A percentile compares a stretch with the other conserved stretches of the same genome.
phyloP scores from a whole-genome alignment of 2,888 invertebrate species.

The Leucophora obtusa region DNA sequence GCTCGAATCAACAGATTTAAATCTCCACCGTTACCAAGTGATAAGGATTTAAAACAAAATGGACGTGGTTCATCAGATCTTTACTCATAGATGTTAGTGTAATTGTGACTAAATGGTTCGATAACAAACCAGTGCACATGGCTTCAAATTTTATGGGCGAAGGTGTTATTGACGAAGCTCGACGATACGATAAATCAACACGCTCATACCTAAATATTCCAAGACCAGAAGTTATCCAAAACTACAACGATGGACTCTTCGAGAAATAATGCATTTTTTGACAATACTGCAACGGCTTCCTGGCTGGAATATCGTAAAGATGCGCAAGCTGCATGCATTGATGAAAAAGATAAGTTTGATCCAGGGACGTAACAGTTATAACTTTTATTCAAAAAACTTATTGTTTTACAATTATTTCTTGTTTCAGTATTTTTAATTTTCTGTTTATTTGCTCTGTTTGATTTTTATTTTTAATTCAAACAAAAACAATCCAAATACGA shows the following conservation, averaged over 20 bases:
- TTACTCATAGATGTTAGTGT: background rate
- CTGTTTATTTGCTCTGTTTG: too few species aligned
- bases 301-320: background rate
- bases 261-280: background rate
- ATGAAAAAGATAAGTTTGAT: too few species aligned
- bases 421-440: too few species aligned
- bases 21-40: background rate
- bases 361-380: too few species aligned
- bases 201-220: too few species aligned
- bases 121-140: background rate
- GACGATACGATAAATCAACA: background rate
- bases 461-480: too few species aligned
- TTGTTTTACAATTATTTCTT: too few species aligned
- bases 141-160: constrained; percentile 6
- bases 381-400: too few species aligned
- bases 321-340: background rate
- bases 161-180: background rate
- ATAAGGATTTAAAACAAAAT: background rate
- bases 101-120: background rate
- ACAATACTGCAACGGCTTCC: background rate
- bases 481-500: too few species aligned
- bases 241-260: background rate
- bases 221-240: background rate
- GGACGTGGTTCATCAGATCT: background rate
- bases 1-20: background rate